Evolutionary conservation across 2,888 invertebrate genomes (phyloP), one percentile per base, ranked within the genome.

Genomic region (Scaptomyza polygonia): DNA sequence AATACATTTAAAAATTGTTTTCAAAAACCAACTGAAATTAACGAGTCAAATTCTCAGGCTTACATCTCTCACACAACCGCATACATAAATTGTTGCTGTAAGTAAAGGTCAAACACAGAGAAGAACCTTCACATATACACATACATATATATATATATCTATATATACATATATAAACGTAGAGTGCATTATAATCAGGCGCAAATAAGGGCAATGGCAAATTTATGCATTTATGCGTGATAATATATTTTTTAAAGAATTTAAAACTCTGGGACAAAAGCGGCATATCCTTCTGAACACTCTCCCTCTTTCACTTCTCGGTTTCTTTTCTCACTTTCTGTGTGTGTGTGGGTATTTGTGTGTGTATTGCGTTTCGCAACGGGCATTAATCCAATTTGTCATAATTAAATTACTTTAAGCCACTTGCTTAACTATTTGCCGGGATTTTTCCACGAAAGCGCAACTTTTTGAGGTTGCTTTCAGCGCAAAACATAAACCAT

Each of bases 371-470:
- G 14, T 32, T 40, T 16, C n/a, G 42, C 39, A 36, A 29, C 43
- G 64, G 21, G 36, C 63, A 59, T 67, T 82, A 85, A 85, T 82
- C 79, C 82, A 76, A 81, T 81, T 81, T 85, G 68, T 82, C 73
- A 82, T 85, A 82, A 81, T 81, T 76, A 76, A 85, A 81, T 81
- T 78, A 82, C 66, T 82, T 82, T 85, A 76, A 82, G 76, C 70
- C 82, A 72, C 86, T 78, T 78, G 72, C 63, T 61, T 51, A 70
- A 58, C 56, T 51, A 53, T 53, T 67, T 49, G 57, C 51, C 5
- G 56, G 53, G 42, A 65, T 45, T 58, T 61, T 47, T 45, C 6
- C 49, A 47, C 29, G 56, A 27, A 43, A 32, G 12, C 44, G 39
- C 69, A 71, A 61, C 55, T 75, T 72, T 77, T 54, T 44, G 62